Conservation (phyloP, 1,140 invertebrate genomes). For the Melipona quadrifasciata region DNA sequence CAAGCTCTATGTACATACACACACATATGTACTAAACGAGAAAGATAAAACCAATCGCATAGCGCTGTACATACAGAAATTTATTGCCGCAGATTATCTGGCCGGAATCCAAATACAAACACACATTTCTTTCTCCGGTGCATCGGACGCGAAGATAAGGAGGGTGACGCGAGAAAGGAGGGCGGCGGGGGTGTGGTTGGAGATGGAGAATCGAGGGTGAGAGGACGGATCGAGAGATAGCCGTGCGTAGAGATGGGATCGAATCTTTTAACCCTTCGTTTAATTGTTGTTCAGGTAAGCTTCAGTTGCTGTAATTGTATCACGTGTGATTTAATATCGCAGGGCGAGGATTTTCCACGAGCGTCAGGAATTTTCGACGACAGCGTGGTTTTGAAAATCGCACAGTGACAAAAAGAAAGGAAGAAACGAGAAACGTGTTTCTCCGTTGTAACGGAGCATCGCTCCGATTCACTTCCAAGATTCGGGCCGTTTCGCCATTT, state of each 20-base stretch:
- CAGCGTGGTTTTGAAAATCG: too few relatives aligned
- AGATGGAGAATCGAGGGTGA: neutral
- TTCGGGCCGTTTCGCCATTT: too few relatives aligned
- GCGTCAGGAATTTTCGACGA: too few relatives aligned
- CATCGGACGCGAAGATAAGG: constrained; percentile 35
- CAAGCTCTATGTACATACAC: neutral
- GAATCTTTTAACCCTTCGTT: too few relatives aligned
- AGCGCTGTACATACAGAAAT: constrained; percentile 77
- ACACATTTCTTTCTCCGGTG: constrained; percentile 70
- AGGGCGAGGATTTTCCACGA: too few relatives aligned
- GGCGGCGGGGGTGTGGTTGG: neutral
- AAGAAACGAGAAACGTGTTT: too few relatives aligned
- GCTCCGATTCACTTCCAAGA: too few relatives aligned
- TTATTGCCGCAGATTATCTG: constrained; percentile 80
- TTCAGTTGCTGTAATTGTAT: too few relatives aligned
- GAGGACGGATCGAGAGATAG: constrained; percentile 3
- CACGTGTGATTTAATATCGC: too few relatives aligned
- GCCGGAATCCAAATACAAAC: constrained; percentile 78
- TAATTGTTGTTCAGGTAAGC: too few relatives aligned
- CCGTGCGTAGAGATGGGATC: neutral
- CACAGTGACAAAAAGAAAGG: too few relatives aligned
- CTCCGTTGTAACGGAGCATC: too few relatives aligned
- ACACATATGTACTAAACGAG: constrained; percentile 10
- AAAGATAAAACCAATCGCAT: constrained; percentile 79
- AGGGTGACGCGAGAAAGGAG: neutral